Conservation (phyloP, 2,797 vertebrate genomes). For the Gymnoscopelus microlampas region DNA sequence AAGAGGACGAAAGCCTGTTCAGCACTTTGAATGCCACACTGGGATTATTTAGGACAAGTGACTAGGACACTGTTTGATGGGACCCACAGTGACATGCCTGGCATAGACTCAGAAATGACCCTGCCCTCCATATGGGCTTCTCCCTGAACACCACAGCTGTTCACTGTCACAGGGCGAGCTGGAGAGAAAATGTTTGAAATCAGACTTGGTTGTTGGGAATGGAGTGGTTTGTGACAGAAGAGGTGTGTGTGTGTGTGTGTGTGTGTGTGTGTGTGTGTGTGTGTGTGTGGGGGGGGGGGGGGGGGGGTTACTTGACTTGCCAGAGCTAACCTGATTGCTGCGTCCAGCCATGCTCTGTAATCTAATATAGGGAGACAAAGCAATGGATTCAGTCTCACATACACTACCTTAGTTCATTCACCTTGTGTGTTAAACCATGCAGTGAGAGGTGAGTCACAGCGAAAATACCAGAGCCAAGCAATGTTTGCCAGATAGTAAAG, state of each 20-base stretch:
- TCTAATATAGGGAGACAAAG: conserved; percentile 68
- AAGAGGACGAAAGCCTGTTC: neutral
- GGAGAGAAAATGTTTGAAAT: conserved; percentile 34
- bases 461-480: conserved; percentile 56
- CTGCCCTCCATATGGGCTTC: conserved; percentile 21
- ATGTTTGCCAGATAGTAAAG: conserved; percentile 33
- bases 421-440: conserved; percentile 25
- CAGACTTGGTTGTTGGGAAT: conserved; percentile 16
- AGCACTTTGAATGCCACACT: neutral
- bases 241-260: conserved; percentile 11
- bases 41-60: neutral
- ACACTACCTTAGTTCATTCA: conserved; percentile 31
- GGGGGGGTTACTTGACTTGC: conserved; percentile 21
- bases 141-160: conserved; percentile 28
- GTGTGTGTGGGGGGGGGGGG: neutral
- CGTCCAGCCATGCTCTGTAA: conserved; percentile 66
- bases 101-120: conserved; percentile 18
- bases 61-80: conserved; percentile 3
- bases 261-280: neutral
- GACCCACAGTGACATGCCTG: conserved; percentile 22
- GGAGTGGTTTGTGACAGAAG: conserved; percentile 8
- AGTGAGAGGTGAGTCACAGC: conserved; percentile 48
- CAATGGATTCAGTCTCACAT: conserved; percentile 47
- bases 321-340: conserved; percentile 68
- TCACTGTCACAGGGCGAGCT: conserved; percentile 15